Evolutionary conservation across 2,113 vertebrate species (phyloP).

Genomic region (Zosterops japonicus): DNA sequence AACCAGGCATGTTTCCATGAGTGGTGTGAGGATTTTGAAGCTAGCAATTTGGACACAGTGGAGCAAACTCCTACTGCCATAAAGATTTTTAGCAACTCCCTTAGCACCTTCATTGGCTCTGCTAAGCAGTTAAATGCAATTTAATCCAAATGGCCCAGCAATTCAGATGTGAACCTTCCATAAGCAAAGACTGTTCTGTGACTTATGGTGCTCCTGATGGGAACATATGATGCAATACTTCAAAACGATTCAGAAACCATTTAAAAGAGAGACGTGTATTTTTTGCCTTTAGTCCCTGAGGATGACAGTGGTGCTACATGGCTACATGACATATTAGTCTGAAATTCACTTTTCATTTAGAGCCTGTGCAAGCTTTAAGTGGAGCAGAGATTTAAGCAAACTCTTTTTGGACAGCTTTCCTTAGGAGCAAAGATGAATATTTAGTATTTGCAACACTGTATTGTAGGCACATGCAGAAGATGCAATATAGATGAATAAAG

Average conservation of each 20-base stretch:
- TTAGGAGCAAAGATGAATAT: background rate
- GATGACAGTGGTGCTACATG: background rate
- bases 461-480: background rate
- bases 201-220: background rate
- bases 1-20: background rate
- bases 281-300: background rate
- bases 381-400: background rate
- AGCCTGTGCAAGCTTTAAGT: background rate
- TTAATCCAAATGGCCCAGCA: slow-evolving; percentile 30
- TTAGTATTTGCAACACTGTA: background rate
- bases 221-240: slow-evolving; percentile 6
- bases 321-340: background rate
- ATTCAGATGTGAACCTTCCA: slow-evolving; percentile 22
- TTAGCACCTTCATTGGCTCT: slow-evolving; percentile 27
- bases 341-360: background rate
- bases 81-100: slow-evolving; percentile 24
- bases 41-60: background rate
- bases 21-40: slow-evolving; percentile 4
- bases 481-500: background rate
- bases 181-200: background rate
- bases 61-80: background rate
- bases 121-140: slow-evolving; percentile 22
- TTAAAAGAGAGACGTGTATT: background rate
- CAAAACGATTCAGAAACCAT: slow-evolving; percentile 1
- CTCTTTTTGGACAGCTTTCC: background rate